Evolutionary conservation across 2,113 vertebrate species (phyloP).

Genomic region (Dolichotis patagonum): DNA sequence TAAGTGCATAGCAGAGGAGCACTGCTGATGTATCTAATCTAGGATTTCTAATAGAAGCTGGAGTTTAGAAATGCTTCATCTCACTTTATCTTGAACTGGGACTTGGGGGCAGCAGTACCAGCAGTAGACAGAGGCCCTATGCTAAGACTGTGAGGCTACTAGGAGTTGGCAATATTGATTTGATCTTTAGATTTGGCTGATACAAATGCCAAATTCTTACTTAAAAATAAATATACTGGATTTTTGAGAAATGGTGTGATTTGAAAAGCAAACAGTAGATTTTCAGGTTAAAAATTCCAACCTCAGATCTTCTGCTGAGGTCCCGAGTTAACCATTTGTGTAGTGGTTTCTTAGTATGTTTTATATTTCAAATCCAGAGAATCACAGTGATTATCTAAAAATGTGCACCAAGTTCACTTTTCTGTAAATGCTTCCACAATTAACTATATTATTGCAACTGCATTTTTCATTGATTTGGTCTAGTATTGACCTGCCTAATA

Average conservation of each 20-base stretch:
- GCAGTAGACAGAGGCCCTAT: background rate
- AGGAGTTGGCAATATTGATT: background rate
- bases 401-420: background rate
- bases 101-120: background rate
- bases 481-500: background rate
- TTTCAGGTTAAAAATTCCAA: background rate
- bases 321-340: conserved; percentile 25
- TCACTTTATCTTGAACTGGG: background rate
- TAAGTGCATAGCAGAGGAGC: background rate
- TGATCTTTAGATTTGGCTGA: background rate
- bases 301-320: background rate
- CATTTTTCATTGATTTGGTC: background rate
- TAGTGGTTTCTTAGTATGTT: background rate
- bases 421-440: background rate
- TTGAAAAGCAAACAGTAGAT: background rate
- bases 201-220: conserved; percentile 34
- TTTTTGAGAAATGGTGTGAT: conserved; percentile 24
- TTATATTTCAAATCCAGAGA: conserved; percentile 42
- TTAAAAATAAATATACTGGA: conserved; percentile 19
- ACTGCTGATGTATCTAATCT: background rate
- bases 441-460: background rate
- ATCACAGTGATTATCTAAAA: background rate
- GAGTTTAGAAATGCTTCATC: background rate
- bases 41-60: background rate
- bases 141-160: background rate